A percentile compares a stretch with the other conserved stretches of the same genome.
phyloP scores from a whole-genome alignment of 2,113 vertebrate genomes.

The Callithrix jacchus region DNA sequence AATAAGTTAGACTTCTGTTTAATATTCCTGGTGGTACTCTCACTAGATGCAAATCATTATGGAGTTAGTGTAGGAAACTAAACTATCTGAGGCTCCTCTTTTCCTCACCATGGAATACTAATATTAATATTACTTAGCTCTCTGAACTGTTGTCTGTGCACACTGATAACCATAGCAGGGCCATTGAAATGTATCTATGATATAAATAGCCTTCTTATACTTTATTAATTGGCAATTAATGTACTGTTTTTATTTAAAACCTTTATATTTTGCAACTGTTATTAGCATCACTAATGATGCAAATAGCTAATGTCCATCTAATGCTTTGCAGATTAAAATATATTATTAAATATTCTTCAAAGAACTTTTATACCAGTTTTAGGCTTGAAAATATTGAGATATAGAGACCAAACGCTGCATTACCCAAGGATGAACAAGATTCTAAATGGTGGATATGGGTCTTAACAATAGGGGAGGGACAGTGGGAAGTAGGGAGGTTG shows the following conservation, averaged over 20 bases:
- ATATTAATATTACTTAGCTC: not conserved
- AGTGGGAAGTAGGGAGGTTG: too few species aligned
- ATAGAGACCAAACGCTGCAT: not conserved
- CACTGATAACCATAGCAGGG: fast-evolving
- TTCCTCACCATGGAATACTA: not conserved
- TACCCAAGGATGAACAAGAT: not conserved
- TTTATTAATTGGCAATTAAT: not conserved
- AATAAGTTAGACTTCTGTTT: not conserved
- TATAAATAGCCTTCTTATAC: not conserved
- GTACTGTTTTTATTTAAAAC: not conserved
- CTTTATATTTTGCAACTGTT: not conserved
- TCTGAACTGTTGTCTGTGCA: not conserved
- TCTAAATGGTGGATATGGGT: not conserved
- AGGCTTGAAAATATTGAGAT: not conserved
- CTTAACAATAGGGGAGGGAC: not conserved
- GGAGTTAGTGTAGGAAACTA: not conserved
- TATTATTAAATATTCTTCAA: not conserved
- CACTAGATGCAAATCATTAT: not conserved
- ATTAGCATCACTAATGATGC: not conserved
- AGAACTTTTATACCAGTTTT: not conserved
- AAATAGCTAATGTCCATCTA: not conserved
- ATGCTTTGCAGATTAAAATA: not conserved
- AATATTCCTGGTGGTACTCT: not conserved
- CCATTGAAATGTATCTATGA: not conserved
- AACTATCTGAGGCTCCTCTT: not conserved